A percentile compares a stretch with the other conserved stretches of the same genome.
phyloP scores from a whole-genome alignment of 2,113 vertebrate species.

The Scomber scombrus region DNA sequence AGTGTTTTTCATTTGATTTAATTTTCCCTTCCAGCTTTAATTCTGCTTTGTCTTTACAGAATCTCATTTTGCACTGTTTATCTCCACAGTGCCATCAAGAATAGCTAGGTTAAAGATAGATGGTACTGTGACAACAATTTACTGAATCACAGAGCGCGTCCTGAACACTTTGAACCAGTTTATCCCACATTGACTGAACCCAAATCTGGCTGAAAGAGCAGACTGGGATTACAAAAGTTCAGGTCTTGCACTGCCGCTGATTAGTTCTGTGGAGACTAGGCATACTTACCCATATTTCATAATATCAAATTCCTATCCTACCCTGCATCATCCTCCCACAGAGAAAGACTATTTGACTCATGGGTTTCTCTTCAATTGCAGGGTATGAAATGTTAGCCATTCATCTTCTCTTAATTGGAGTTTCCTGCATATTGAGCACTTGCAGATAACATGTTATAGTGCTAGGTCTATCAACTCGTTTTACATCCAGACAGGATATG shows the following conservation, averaged over 20 bases:
- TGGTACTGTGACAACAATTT: constrained; percentile 4
- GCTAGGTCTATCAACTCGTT: constrained; percentile 17
- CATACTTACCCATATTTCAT: not conserved
- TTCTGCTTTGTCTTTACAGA: not conserved
- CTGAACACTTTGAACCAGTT: constrained; percentile 18
- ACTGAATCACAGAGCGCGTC: not conserved
- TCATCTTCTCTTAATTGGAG: constrained; percentile 40
- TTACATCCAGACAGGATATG: constrained; percentile 27
- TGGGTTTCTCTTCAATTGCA: constrained; percentile 11
- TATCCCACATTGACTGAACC: not conserved
- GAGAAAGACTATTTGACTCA: constrained; percentile 20
- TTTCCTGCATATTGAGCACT: constrained; percentile 9
- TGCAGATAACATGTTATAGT: constrained; percentile 24
- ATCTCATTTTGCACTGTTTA: not conserved
- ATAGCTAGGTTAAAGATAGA: constrained; percentile 11
- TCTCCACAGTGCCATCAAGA: not conserved
- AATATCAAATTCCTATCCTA: constrained; percentile 7
- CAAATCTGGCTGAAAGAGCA: constrained; percentile 18
- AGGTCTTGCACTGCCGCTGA: constrained; percentile 13
- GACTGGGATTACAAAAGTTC: constrained; percentile 38
- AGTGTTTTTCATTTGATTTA: too few relatives aligned
- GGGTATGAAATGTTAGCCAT: constrained; percentile 30
- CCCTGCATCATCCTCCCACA: constrained; percentile 1
- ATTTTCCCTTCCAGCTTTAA: not conserved
- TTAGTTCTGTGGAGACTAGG: constrained; percentile 39